Percentiles rank a stretch among this genome's conserved stretches.
phyloP scores from a whole-genome alignment of 2,888 invertebrate genomes.

The Acronicta aceris region DNA sequence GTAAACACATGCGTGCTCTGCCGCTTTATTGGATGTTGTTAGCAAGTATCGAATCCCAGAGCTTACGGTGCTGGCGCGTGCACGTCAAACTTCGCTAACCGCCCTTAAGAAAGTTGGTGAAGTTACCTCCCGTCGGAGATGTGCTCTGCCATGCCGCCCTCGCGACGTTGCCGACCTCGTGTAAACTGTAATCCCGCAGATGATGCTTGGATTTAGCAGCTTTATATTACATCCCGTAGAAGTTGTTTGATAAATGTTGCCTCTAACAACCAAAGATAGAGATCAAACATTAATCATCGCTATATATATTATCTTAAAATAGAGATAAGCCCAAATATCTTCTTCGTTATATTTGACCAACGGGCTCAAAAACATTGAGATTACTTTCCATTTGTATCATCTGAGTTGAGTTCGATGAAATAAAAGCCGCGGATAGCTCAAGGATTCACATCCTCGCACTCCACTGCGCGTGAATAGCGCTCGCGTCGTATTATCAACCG shows the following conservation, averaged over 20 bases:
- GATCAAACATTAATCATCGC: constrained; percentile 37
- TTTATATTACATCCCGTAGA: constrained; percentile 81
- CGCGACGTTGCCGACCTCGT: constrained; percentile 76
- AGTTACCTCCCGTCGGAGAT: constrained; percentile 84
- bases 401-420: constrained; percentile 43
- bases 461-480: constrained; percentile 82
- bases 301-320: constrained; percentile 4
- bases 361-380: constrained; percentile 7
- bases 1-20: constrained; percentile 66
- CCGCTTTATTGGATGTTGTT: constrained; percentile 80
- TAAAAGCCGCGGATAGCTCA: constrained; percentile 60
- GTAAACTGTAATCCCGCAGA: constrained; percentile 87
- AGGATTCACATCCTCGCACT: constrained; percentile 73
- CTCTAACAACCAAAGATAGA: constrained; percentile 57
- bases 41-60: constrained; percentile 83
- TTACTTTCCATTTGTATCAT: constrained; percentile 32
- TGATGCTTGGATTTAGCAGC: constrained; percentile 85
- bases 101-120: constrained; percentile 86
- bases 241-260: constrained; percentile 79
- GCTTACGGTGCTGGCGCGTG: constrained; percentile 85
- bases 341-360: background rate
- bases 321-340: constrained; percentile 8
- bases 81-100: constrained; percentile 88
- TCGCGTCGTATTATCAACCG: constrained; percentile 87
- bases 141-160: constrained; percentile 77